Conservation (phyloP, 2,797 vertebrate species). For the Tapirus indicus region DNA sequence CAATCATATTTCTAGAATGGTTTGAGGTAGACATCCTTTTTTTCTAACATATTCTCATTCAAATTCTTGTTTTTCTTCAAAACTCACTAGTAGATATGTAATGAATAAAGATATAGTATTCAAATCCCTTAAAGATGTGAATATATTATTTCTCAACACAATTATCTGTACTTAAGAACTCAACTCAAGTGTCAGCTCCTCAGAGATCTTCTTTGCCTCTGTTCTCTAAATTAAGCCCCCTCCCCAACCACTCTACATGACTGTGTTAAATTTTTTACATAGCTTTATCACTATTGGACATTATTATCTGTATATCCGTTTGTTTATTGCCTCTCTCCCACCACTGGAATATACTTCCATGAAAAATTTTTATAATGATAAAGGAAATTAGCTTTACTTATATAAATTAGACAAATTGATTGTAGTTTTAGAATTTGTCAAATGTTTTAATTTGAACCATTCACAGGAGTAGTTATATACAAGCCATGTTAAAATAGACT, state of each 20-base stretch:
- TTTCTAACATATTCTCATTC: neutral
- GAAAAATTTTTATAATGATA: slow-evolving; percentile 58
- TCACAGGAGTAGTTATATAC: slow-evolving; percentile 87
- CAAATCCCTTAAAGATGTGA: neutral
- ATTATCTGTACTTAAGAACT: neutral
- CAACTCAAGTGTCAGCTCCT: neutral
- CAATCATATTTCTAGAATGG: neutral
- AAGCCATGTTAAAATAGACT: slow-evolving; percentile 88
- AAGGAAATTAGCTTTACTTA: slow-evolving; percentile 89
- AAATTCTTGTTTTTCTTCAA: neutral
- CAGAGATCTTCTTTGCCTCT: neutral
- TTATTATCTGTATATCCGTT: neutral
- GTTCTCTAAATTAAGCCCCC: neutral
- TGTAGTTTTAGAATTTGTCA: slow-evolving; percentile 85
- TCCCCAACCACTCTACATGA: no score
- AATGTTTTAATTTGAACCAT: slow-evolving; percentile 88
- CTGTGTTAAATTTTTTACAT: neutral
- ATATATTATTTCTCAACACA: neutral
- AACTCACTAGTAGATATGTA: neutral
- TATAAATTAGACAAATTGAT: slow-evolving; percentile 87
- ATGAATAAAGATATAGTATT: neutral
- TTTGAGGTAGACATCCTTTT: neutral
- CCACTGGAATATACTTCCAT: neutral
- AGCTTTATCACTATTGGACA: neutral
- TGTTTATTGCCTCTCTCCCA: neutral